Evolutionary conservation across 1,140 invertebrate species (phyloP).

Genomic region (Heliconius nattereri): DNA sequence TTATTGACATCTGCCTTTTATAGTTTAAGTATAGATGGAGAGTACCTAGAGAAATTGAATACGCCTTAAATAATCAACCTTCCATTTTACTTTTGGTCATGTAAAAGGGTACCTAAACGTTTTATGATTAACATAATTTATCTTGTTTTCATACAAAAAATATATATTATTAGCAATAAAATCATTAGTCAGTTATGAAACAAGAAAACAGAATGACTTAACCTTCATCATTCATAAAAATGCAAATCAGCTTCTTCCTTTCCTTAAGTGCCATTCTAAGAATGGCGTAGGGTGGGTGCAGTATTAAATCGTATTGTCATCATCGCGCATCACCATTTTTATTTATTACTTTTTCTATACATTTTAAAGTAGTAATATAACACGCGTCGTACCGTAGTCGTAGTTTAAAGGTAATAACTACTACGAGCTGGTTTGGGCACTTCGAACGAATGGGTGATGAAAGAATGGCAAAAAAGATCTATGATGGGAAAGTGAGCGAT

Average conservation of each 20-base stretch:
- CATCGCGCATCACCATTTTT: constrained; percentile 41
- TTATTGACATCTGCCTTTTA: background rate
- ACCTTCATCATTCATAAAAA: constrained; percentile 77
- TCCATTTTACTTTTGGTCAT: background rate
- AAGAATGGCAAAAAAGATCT: too few relatives aligned
- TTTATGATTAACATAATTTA: background rate
- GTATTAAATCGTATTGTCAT: constrained; percentile 43
- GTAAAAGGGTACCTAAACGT: background rate
- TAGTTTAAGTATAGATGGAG: background rate
- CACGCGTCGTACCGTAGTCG: background rate
- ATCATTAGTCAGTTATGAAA: constrained; percentile 18
- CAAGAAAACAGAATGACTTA: constrained; percentile 55
- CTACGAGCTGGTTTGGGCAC: too few relatives aligned
- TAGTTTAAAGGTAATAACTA: background rate
- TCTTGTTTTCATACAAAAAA: constrained; percentile 1
- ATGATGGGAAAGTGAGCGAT: too few relatives aligned
- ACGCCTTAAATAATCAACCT: background rate
- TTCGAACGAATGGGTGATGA: too few relatives aligned
- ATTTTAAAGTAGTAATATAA: background rate
- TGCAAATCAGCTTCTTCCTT: constrained; percentile 78
- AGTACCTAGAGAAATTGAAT: background rate
- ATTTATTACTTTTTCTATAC: constrained; percentile 24
- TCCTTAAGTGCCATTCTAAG: constrained; percentile 72
- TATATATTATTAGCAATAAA: constrained; percentile 15
- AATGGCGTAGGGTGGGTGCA: constrained; percentile 74